Conservation (phyloP, 2,888 invertebrate species). For the Eulithis prunata region DNA sequence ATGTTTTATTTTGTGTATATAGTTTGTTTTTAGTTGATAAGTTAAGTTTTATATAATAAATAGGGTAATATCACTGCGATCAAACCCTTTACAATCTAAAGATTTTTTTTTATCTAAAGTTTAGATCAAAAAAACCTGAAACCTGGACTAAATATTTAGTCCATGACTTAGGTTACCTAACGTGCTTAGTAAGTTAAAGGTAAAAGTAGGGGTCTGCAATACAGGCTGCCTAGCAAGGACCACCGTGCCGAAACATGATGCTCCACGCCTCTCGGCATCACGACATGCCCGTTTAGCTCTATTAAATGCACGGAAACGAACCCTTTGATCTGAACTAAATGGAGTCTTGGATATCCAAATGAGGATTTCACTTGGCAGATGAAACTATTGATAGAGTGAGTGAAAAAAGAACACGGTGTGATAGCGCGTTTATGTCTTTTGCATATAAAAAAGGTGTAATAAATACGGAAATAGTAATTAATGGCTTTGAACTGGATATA, state of each 20-base stretch:
- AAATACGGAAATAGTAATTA: not conserved
- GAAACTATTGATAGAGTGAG: not conserved
- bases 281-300: constrained; percentile 44
- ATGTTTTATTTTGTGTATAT: too few relatives aligned
- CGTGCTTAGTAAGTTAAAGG: not conserved
- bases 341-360: constrained; percentile 18
- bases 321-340: constrained; percentile 23
- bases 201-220: constrained; percentile 8
- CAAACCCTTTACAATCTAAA: too few relatives aligned
- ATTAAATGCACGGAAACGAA: constrained; percentile 33
- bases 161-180: too few relatives aligned
- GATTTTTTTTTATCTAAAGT: too few relatives aligned
- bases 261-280: constrained; percentile 60
- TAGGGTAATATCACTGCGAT: too few relatives aligned
- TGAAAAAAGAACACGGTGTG: not conserved
- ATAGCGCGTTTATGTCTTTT: constrained; percentile 25
- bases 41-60: too few relatives aligned
- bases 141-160: too few relatives aligned
- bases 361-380: not conserved
- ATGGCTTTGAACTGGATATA: too few relatives aligned
- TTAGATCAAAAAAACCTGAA: too few relatives aligned
- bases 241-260: constrained; percentile 57
- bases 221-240: constrained; percentile 41
- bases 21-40: too few relatives aligned
- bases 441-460: not conserved